A percentile compares a stretch with the other conserved stretches of the same genome.
phyloP scores from a whole-genome alignment of 2,113 vertebrate species.

The Glaucidium brasilianum region DNA sequence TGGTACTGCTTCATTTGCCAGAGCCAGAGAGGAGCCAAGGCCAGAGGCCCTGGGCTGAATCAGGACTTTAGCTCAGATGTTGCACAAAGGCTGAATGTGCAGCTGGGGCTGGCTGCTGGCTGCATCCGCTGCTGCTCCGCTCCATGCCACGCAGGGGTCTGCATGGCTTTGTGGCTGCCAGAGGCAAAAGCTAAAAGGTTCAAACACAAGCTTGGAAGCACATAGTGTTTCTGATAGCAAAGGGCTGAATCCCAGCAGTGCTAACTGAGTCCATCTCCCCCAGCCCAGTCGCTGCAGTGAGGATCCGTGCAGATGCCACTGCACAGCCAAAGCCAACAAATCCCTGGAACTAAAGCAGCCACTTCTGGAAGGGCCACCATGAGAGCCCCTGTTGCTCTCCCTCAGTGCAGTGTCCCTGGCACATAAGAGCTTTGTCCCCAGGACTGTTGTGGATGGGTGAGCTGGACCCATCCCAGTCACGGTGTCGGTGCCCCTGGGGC shows the following conservation, averaged over 20 bases:
- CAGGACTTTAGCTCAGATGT: neutral
- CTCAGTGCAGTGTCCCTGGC: neutral
- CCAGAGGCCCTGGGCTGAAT: neutral
- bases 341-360: neutral
- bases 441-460: accelerated
- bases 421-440: neutral
- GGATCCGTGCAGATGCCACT: neutral
- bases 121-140: neutral
- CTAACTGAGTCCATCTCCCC: neutral
- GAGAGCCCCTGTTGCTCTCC: neutral
- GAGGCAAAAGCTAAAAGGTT: neutral
- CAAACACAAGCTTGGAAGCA: neutral
- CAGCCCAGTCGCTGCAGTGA: neutral
- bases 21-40: neutral
- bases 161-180: neutral
- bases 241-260: neutral
- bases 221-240: neutral
- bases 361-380: neutral
- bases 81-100: neutral
- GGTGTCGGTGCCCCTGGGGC: neutral
- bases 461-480: neutral
- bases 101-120: neutral
- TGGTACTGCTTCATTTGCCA: neutral
- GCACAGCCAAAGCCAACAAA: neutral
- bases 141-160: accelerated